These are phyloP conservation scores for Neocloeon triangulifer DNA, from an alignment of 1,140 invertebrate genomes.

Conservation along the genomic window DNA sequence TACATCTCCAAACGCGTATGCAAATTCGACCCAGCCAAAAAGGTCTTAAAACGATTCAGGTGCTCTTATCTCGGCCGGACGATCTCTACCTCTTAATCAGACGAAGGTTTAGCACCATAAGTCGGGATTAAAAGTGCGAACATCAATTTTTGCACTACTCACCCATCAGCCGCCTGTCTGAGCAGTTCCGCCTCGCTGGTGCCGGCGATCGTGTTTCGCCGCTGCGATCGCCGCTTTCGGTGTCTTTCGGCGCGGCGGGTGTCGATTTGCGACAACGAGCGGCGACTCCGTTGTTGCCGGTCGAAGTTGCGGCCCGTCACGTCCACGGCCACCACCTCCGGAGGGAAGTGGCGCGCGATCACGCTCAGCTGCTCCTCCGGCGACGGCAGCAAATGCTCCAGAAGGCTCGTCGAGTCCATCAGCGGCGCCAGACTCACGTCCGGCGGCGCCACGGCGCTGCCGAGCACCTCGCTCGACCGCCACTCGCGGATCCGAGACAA, in stretches of 20 bases:
- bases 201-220: constrained; percentile 73
- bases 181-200: constrained; percentile 69
- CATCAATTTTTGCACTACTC: background rate
- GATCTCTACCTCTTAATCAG: too few species aligned
- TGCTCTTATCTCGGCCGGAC: too few species aligned
- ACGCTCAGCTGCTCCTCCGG: constrained; percentile 17
- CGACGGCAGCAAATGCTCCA: constrained; percentile 11
- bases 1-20: too few species aligned
- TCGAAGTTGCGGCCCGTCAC: constrained; percentile 64
- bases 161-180: constrained; percentile 6
- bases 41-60: too few species aligned
- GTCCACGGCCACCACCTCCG: constrained; percentile 68
- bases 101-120: too few species aligned
- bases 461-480: constrained; percentile 60
- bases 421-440: constrained; percentile 63
- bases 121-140: too few species aligned
- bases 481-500: constrained; percentile 57
- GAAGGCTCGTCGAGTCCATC: constrained; percentile 27
- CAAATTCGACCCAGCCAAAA: too few species aligned
- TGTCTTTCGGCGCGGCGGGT: constrained; percentile 13
- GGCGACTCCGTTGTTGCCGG: constrained; percentile 58
- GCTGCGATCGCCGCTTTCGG: constrained; percentile 51
- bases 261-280: constrained; percentile 47
- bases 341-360: constrained; percentile 39
- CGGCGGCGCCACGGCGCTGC: constrained; percentile 52